Conservation (phyloP, 1,140 invertebrate species). For the Brachionus rubens region DNA sequence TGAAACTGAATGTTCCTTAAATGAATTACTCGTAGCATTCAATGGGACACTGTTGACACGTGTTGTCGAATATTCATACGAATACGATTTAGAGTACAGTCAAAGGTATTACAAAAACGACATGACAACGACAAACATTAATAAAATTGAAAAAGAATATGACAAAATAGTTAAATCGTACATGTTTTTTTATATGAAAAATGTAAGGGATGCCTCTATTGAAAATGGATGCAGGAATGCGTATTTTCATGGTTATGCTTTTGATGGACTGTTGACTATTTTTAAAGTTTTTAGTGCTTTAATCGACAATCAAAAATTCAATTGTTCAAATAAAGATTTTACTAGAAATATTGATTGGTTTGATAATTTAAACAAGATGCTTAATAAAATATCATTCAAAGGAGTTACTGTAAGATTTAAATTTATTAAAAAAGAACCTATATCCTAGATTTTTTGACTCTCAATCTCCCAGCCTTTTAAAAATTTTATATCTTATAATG, state of each 20-base stretch:
- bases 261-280: constrained; percentile 39
- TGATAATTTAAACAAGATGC: background rate
- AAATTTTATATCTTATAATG: too few species aligned
- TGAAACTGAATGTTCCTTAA: constrained; percentile 66
- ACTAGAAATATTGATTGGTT: constrained; percentile 17
- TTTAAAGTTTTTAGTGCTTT: constrained; percentile 12
- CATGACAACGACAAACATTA: background rate
- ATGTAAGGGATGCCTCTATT: constrained; percentile 66
- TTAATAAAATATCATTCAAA: constrained; percentile 36
- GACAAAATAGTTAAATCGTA: constrained; percentile 49
- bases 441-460: too few species aligned
- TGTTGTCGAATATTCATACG: constrained; percentile 34
- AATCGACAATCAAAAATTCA: background rate
- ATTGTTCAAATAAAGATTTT: background rate
- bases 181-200: background rate
- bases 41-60: constrained; percentile 65
- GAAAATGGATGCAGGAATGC: constrained; percentile 72
- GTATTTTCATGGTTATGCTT: constrained; percentile 91
- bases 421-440: background rate
- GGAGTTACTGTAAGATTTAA: constrained; percentile 26
- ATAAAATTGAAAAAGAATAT: constrained; percentile 49
- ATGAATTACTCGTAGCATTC: constrained; percentile 74
- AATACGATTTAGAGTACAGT: constrained; percentile 51
- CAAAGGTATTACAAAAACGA: background rate
- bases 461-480: too few species aligned